phyloP scores from a whole-genome alignment of 30 jellyfish, hydroid and myxozoan genomes.

The Hydractinia echinata region DNA sequence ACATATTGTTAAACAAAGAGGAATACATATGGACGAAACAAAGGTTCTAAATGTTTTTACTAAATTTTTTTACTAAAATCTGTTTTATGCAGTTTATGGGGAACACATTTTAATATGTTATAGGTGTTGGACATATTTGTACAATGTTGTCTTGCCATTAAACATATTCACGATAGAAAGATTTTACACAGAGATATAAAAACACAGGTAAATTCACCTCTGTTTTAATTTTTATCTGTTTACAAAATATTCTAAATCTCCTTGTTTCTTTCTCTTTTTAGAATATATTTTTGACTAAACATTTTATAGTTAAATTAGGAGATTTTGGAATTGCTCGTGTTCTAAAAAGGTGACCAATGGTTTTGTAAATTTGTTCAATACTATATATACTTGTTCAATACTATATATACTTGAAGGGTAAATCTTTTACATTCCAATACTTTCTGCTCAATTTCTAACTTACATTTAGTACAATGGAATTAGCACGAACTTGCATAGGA shows the following conservation, averaged over 20 bases:
- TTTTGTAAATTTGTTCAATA: not conserved
- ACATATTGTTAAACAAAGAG: conserved; percentile 65
- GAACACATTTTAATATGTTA: not conserved
- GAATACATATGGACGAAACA: conserved; percentile 61
- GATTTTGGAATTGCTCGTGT: conserved; percentile 98
- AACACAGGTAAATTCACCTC: conserved; percentile 64
- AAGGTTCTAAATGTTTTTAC: conserved; percentile 41
- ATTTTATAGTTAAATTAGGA: conserved; percentile 86
- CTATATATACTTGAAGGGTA: not conserved
- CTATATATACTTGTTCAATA: too few species aligned
- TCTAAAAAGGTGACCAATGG: conserved; percentile 65
- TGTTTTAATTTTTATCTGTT: not conserved
- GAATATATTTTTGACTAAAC: conserved; percentile 82
- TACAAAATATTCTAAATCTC: not conserved
- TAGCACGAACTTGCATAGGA: conserved; percentile 95
- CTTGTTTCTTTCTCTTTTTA: conserved; percentile 25
- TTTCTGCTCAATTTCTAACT: not conserved
- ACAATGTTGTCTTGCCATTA: conserved; percentile 84
- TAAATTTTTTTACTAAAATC: not conserved
- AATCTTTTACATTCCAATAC: not conserved
- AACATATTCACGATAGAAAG: conserved; percentile 89
- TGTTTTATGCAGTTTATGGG: not conserved
- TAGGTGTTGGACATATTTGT: conserved; percentile 87
- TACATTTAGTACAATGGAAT: conserved; percentile 72
- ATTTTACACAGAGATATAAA: conserved; percentile 90